These are phyloP conservation scores for Herpetotheres cachinnans DNA, from an alignment of 2,113 vertebrate species.

Conservation along the genomic window DNA sequence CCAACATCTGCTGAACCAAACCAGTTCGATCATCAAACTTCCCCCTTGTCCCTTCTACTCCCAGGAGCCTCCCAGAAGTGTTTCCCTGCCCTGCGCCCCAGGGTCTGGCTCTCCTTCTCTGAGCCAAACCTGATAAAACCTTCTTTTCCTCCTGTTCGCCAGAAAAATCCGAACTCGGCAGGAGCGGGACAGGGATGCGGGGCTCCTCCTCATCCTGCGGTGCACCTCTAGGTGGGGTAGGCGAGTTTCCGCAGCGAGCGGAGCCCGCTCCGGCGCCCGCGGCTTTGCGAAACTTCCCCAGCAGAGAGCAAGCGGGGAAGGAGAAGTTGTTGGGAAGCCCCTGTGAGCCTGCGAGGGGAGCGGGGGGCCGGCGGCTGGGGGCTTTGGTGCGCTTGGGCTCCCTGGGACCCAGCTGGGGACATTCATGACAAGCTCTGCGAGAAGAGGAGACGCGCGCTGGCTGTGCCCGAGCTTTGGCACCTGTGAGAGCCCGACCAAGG, in stretches of 20 bases:
- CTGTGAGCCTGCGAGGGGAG: not conserved
- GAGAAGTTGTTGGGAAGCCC: constrained; percentile 9
- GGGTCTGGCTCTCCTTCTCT: not conserved
- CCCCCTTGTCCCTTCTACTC: too few relatives aligned
- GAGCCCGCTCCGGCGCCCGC: not conserved
- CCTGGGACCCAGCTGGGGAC: not conserved
- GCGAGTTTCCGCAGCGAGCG: constrained; percentile 44
- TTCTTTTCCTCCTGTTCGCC: not conserved
- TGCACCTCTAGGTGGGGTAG: constrained; percentile 74
- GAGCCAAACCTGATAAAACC: not conserved
- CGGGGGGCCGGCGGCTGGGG: not conserved
- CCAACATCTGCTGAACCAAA: not conserved
- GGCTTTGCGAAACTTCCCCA: constrained; percentile 6
- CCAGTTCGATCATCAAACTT: not conserved
- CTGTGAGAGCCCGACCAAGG: not conserved
- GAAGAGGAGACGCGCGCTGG: not conserved
- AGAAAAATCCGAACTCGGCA: not conserved
- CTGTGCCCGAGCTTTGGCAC: not conserved
- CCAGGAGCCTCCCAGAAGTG: not conserved
- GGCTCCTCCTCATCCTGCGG: not conserved
- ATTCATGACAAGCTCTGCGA: not conserved
- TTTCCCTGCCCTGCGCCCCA: not conserved
- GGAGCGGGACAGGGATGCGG: not conserved
- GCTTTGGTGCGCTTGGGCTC: not conserved
- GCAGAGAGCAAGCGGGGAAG: not conserved